Evolutionary conservation across 1,140 invertebrate genomes (phyloP), one percentile per base, ranked within the genome.

Genomic region (Batillaria attramentaria): DNA sequence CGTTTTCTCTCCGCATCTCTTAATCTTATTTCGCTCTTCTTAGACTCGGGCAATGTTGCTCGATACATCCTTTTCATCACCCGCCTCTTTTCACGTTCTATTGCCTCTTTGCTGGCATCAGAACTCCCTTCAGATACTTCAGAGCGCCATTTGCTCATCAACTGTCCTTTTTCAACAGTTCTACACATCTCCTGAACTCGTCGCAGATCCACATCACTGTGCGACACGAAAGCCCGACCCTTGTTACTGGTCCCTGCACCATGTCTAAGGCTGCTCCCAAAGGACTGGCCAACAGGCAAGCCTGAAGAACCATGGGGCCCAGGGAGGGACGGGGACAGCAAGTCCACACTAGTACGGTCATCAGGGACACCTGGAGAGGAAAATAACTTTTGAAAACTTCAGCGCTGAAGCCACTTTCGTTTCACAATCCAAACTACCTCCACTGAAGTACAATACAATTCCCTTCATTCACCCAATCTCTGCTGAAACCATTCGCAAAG

Each of bases 371-470:
- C 57, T 60, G 57, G 57, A 60, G 57, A 60, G 57, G 31, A 28
- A 60, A 60, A 60, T n/a, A 20, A 60, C 57, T 60, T 28, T 60
- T 60, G 8, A 60, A n/a, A 60, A 60, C 46, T 50, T 50, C 46
- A 50, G 46, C 46, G 10, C 24, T 50, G 24, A 50, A 50, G 24
- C 24, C 24, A 24, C 10, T 50, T 50, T 50, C 24, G 10, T 50
- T 50, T 50, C 24, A 50, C 10, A 50, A 50, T 50, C 24, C n/a
- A n/a, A n/a, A n/a, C n/a, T n/a, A n/a, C n/a, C n/a, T n/a, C n/a
- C n/a, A n/a, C n/a, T n/a, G n/a, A n/a, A n/a, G n/a, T n/a, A n/a
- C n/a, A n/a, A n/a, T n/a, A n/a, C n/a, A n/a, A n/a, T n/a, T n/a
- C n/a, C n/a, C n/a, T n/a, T n/a, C n/a, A n/a, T n/a, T n/a, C n/a